phyloP scores from a whole-genome alignment of 2,797 vertebrate species.

The Prionace glauca region DNA sequence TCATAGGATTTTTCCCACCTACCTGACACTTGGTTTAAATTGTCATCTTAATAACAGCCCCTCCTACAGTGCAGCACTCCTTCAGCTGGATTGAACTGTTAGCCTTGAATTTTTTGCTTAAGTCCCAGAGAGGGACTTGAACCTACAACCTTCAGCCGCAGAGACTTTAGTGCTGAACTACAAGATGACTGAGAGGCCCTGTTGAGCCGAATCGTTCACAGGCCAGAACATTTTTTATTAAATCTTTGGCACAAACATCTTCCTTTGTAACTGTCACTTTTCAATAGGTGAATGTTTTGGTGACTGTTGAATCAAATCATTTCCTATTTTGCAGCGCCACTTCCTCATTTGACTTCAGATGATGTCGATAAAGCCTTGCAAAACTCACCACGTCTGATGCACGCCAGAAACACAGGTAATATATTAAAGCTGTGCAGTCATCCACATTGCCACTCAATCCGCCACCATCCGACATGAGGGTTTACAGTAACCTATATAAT shows the following conservation, averaged over 20 bases:
- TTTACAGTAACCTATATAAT: conserved; percentile 14
- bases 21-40: background rate
- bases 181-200: background rate
- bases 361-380: conserved; percentile 91
- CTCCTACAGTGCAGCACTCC: background rate
- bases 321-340: conserved; percentile 80
- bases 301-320: conserved; percentile 44
- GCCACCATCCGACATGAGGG: conserved; percentile 20
- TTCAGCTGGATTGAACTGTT: background rate
- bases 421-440: conserved; percentile 20
- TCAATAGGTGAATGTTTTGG: conserved; percentile 57
- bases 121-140: background rate
- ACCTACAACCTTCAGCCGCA: background rate
- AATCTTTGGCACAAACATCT: conserved; percentile 29
- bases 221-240: background rate
- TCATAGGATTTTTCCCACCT: background rate
- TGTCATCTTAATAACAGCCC: background rate
- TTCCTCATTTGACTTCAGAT: conserved; percentile 90
- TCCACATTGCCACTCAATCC: background rate
- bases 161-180: background rate
- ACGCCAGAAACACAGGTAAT: conserved; percentile 89
- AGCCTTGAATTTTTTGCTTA: background rate
- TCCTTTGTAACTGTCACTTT: conserved; percentile 47
- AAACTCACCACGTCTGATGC: conserved; percentile 87
- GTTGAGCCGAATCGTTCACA: background rate